Conservation (phyloP, 1,140 invertebrate genomes). For the Phortica variegata region DNA sequence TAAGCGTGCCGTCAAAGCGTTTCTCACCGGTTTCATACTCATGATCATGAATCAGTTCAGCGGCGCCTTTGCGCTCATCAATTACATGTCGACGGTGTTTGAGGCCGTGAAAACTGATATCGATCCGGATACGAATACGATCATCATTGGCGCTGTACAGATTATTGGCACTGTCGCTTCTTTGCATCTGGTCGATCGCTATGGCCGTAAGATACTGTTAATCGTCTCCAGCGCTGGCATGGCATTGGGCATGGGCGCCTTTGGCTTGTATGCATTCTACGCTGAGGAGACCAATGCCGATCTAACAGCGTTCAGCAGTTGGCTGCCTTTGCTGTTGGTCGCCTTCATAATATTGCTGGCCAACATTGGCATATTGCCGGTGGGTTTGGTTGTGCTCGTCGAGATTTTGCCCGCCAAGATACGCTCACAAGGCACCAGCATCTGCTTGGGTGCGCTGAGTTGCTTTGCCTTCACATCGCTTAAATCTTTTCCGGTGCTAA, state of each 20-base stretch:
- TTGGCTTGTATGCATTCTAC: constrained; percentile 42
- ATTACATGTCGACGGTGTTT: constrained; percentile 64
- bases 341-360: constrained; percentile 42
- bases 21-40: constrained; percentile 36
- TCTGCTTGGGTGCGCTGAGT: constrained; percentile 38
- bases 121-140: constrained; percentile 61
- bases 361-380: constrained; percentile 38
- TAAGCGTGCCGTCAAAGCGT: constrained; percentile 26
- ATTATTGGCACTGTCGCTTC: constrained; percentile 56
- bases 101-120: constrained; percentile 61
- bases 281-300: constrained; percentile 30
- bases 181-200: constrained; percentile 43
- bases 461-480: constrained; percentile 37
- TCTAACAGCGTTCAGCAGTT: constrained; percentile 26
- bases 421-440: constrained; percentile 31
- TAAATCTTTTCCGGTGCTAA: constrained; percentile 41
- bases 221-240: constrained; percentile 32
- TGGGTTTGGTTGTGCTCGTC: constrained; percentile 45
- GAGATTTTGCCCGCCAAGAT: constrained; percentile 43
- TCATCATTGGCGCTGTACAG: constrained; percentile 60
- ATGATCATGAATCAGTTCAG: constrained; percentile 44
- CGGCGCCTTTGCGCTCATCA: constrained; percentile 45
- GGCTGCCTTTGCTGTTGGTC: constrained; percentile 42
- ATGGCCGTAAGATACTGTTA: constrained; percentile 40
- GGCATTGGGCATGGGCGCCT: constrained; percentile 26